Base-by-base conservation (phyloP, 2,888 invertebrate genomes). In the Bibio marci region DNA sequence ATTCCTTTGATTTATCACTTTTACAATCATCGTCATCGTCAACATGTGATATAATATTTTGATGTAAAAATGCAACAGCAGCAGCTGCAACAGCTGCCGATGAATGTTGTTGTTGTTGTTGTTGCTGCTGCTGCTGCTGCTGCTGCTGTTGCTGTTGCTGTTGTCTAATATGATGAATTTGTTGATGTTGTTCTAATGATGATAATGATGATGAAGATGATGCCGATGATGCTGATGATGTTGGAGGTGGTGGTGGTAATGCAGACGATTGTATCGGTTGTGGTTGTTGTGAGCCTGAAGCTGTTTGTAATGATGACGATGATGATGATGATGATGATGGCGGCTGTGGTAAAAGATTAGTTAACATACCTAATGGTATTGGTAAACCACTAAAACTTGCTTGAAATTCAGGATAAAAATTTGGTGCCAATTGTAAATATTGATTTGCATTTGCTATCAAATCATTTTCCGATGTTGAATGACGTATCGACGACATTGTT, bases 381-480 rank as follows among this genome's bases (percentile, higher is more conserved):
- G 83, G 83, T 53, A 87, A 75, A 3, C 62, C 61, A 1, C 85
- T 85, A 54, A 85, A 87, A 14, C 79, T 77, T 6, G 71, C 70
- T 6, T 80, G 70, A 52, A 85, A 86, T 53, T 87, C 86, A 8
- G 83, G 82, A 58, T 83, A 86, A 62, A 85, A 86, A 44, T 77
- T 79, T 49, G 77, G 80, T 47, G 76, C 72, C 56, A 83, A 79
- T 40, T 80, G 80, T 22, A 22, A 22, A 22, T 6, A 22, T 22
- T 22, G 22, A 42, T 75, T 72, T 7, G 67, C 66, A 2, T 63
- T 63, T 27, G 74, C 70, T 46, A 71, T 59, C 51, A 76, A 59
- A 51, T 74, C 73, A 4, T 74, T 70, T 54, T 79, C 79, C 2
- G 73, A 74, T 57, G 76, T 76, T 41, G 74, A 67, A 43, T 76